Evolutionary conservation across 92 coral and sea anemone genomes (phyloP).

Genomic region (Zoanthus sociatus): DNA sequence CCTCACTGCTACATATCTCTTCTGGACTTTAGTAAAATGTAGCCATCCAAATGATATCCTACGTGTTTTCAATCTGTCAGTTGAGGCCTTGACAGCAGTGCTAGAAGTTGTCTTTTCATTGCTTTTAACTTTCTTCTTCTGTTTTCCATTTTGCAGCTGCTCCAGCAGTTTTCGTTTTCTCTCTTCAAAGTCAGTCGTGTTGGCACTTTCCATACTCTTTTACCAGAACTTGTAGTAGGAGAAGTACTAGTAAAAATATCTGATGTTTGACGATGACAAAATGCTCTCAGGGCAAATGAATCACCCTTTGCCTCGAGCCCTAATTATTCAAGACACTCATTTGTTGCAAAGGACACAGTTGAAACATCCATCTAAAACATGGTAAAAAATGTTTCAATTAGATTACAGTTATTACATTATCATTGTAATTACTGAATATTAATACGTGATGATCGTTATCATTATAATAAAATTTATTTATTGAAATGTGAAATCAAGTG

Average conservation of each 20-base stretch:
- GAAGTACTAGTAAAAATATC: neutral
- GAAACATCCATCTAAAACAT: conserved; percentile 46
- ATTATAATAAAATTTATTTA: neutral
- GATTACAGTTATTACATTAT: neutral
- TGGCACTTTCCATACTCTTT: neutral
- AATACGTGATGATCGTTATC: neutral
- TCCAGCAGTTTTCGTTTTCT: conserved; percentile 58
- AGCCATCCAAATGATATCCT: conserved; percentile 60
- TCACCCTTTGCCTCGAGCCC: conserved; percentile 63
- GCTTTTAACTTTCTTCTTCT: conserved; percentile 9
- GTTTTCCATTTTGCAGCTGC: conserved; percentile 40
- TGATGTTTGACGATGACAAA: conserved; percentile 35
- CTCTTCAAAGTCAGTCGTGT: conserved; percentile 25
- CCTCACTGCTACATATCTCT: conserved; percentile 53
- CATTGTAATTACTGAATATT: neutral
- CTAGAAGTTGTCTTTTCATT: neutral
- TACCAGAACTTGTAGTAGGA: neutral
- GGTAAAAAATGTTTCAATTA: conserved; percentile 10
- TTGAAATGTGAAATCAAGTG: conserved; percentile 1
- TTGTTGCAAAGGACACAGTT: conserved; percentile 51
- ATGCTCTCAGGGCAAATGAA: conserved; percentile 53
- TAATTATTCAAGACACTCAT: conserved; percentile 53
- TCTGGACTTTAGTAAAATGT: conserved; percentile 43
- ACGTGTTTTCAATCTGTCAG: conserved; percentile 30
- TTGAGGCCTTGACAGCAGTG: neutral